Conservation (phyloP, 2,888 invertebrate genomes). For the Dicycla oo region DNA sequence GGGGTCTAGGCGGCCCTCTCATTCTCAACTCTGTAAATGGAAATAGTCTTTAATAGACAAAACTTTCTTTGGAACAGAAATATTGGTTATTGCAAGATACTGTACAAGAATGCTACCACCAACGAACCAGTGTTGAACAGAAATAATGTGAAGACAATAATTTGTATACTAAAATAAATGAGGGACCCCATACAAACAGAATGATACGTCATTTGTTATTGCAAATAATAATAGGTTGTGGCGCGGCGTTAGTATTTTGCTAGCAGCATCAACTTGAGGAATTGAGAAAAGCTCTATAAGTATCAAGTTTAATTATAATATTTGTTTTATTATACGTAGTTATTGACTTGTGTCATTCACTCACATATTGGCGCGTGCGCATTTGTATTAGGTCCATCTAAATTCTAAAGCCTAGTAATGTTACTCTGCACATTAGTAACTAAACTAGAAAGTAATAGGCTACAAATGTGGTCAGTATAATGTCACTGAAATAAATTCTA, state of each 20-base stretch:
- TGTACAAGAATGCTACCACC: slow-evolving; percentile 25
- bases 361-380: background rate
- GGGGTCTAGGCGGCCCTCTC: slow-evolving; percentile 84
- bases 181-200: slow-evolving; percentile 39
- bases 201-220: slow-evolving; percentile 7
- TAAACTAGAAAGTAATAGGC: no score
- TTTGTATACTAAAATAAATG: slow-evolving; percentile 17
- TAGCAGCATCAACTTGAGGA: background rate
- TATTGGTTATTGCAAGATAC: slow-evolving; percentile 1
- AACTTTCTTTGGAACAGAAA: slow-evolving; percentile 15
- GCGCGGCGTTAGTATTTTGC: background rate
- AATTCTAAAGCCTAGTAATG: background rate
- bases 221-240: background rate
- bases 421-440: background rate
- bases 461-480: background rate
- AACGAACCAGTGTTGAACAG: slow-evolving; percentile 18
- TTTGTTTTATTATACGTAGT: no score
- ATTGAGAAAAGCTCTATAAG: slow-evolving; percentile 5
- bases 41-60: slow-evolving; percentile 69
- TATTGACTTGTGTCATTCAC: background rate
- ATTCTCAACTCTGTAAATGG: slow-evolving; percentile 87
- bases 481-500: background rate
- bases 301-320: background rate
- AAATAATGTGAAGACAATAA: background rate
- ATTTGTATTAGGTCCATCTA: background rate